Evolutionary conservation across 2,888 invertebrate genomes (phyloP).

Genomic region (Netelia melanura): DNA sequence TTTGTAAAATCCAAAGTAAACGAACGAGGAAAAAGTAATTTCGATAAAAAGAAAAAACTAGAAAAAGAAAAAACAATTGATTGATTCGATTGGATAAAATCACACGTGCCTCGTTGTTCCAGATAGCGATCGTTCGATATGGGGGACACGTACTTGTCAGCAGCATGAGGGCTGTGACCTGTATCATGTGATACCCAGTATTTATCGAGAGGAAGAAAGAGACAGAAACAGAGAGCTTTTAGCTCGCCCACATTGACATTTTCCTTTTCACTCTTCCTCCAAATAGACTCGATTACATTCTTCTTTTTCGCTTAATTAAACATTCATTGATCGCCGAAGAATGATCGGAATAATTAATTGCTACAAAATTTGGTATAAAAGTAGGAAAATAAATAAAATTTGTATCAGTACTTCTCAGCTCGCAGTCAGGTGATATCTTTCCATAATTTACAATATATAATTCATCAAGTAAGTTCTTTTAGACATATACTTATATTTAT

Average conservation of each 20-base stretch:
- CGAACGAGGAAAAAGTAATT: background rate
- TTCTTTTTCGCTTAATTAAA: conserved; percentile 24
- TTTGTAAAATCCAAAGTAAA: background rate
- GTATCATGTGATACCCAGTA: conserved; percentile 66
- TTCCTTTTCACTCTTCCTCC: conserved; percentile 40
- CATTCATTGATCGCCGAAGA: conserved; percentile 59
- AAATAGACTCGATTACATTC: conserved; percentile 49
- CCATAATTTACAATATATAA: background rate
- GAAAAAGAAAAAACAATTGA: background rate
- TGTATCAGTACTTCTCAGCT: conserved; percentile 46
- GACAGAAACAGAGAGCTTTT: conserved; percentile 23
- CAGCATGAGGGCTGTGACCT: conserved; percentile 77
- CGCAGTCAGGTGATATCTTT: conserved; percentile 35
- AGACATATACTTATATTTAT: background rate
- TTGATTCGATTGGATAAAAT: conserved; percentile 31
- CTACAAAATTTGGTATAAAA: conserved; percentile 75
- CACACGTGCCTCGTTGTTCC: conserved; percentile 38
- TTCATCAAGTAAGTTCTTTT: background rate
- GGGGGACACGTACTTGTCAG: conserved; percentile 76
- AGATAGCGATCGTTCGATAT: conserved; percentile 74
- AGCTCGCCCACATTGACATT: conserved; percentile 57
- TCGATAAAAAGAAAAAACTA: background rate
- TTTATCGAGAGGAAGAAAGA: conserved; percentile 67
- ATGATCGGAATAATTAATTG: conserved; percentile 78
- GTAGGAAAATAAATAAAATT: conserved; percentile 17